Percentiles rank a stretch among this genome's conserved stretches.
These are phyloP conservation scores for Tragelaphus buxtoni DNA, from an alignment of 2,113 vertebrate genomes.

Conservation along the genomic window DNA sequence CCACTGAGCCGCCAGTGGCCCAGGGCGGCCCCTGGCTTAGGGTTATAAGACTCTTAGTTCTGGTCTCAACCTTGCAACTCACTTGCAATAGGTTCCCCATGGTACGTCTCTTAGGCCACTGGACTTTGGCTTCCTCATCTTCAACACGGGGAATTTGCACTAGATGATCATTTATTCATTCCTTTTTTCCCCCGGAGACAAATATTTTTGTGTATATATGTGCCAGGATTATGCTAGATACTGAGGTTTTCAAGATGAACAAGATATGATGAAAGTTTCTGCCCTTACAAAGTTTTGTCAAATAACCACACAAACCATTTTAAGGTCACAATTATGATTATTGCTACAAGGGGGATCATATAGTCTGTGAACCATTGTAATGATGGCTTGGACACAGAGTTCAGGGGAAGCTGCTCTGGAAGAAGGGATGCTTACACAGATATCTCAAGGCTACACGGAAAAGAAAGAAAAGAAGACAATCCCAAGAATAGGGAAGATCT, in stretches of 20 bases:
- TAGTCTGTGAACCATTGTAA: neutral
- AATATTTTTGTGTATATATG: neutral
- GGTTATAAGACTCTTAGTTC: no score
- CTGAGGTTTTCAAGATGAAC: neutral
- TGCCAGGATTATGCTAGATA: neutral
- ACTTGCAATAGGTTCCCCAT: neutral
- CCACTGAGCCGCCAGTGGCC: neutral
- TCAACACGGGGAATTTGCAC: neutral
- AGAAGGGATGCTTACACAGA: neutral
- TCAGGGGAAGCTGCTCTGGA: neutral
- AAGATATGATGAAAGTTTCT: neutral
- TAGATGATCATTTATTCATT: neutral
- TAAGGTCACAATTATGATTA: neutral
- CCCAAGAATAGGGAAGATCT: neutral
- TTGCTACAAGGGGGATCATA: neutral
- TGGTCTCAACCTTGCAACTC: neutral
- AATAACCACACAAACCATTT: neutral
- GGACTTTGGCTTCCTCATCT: neutral
- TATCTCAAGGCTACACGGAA: neutral
- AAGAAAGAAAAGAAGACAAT: neutral
- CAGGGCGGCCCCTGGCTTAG: neutral
- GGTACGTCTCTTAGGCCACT: accelerated
- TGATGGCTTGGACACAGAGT: neutral
- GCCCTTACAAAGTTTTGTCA: neutral
- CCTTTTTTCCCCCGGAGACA: neutral